These are phyloP conservation scores for Drosophila glabriapex DNA, from an alignment of 2,888 invertebrate species.

Conservation along the genomic window DNA sequence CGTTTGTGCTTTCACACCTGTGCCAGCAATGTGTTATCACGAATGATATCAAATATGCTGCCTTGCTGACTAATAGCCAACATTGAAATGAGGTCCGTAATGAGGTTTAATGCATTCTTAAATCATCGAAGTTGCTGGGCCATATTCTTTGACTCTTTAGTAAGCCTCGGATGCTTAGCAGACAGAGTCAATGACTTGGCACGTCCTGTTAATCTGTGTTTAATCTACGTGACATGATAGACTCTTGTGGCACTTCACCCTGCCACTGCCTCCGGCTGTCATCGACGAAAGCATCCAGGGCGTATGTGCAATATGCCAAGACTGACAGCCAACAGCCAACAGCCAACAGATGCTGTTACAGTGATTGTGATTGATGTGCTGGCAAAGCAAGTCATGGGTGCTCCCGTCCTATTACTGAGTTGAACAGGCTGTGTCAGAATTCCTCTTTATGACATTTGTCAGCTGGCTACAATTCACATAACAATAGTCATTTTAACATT, in stretches of 20 bases:
- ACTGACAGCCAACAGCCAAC: conserved; percentile 54
- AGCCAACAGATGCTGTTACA: conserved; percentile 47
- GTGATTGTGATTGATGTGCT: conserved; percentile 58
- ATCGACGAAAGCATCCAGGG: conserved; percentile 18
- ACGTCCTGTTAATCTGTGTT: conserved; percentile 49
- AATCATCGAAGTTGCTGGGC: conserved; percentile 35
- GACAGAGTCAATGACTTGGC: conserved; percentile 42
- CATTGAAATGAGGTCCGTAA: conserved; percentile 8
- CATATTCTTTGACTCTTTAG: too few species aligned
- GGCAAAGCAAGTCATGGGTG: conserved; percentile 11
- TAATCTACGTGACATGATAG: conserved; percentile 53
- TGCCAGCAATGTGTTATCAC: too few species aligned
- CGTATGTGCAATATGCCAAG: conserved; percentile 59
- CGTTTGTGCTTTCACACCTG: too few species aligned
- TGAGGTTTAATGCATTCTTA: conserved; percentile 2
- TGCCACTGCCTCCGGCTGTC: conserved; percentile 24
- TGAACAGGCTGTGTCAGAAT: conserved; percentile 26
- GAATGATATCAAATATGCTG: too few species aligned
- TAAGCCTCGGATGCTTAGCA: conserved; percentile 11
- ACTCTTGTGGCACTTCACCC: conserved; percentile 3
- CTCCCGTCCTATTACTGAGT: not conserved
- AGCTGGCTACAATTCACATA: not conserved
- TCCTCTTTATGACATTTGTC: not conserved
- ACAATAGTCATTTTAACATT: not conserved
- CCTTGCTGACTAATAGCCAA: conserved; percentile 9